Base-by-base conservation (phyloP, 2,113 vertebrate species). In the Hippocampus guttulatus region DNA sequence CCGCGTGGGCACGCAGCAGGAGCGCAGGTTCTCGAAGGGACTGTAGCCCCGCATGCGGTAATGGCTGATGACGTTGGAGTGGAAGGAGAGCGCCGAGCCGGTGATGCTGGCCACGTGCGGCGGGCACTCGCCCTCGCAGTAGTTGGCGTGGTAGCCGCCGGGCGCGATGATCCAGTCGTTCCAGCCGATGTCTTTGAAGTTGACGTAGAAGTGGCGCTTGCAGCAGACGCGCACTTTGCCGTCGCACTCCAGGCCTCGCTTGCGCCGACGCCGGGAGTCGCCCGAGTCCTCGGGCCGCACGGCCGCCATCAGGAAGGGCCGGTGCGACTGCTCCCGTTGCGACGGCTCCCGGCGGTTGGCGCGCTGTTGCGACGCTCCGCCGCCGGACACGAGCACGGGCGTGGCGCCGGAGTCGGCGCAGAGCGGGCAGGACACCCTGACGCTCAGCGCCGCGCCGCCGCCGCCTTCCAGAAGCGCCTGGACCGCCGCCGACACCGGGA, bases 81-180 rank as follows among this genome's bases (percentile, higher is more conserved):
- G 97, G 85, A 99, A 99, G 83, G 96, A 99, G 18, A 98, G 81
- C 0, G 95, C 93, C 15, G 95, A 95, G 27, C 96, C 95, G 1
- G 94, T 94, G 2, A 96, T 95, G 87, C 96, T 95, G 3, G 95
- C 95, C 89, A 96, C 95, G 16, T 98, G 95, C 73, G 93, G 95
- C 3, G 96, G 96, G 76, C 97, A 99, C 77, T 98, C 96, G 0
- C 97, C 97, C 91, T 98, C 96, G 0, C 97, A 99, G 91, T 98
- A 99, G 91, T 99, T 99, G 89, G 96, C 97, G 0, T 97, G 96
- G 79, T 99, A 99, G 52, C 96, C 96, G 0, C 93, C 84, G 2
- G 97, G 97, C 1, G 97, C 97, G 45, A 99, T 98, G 89, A 99
- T 99, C 97, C 97, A 99, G 92, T 99, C 96, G 64, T 93, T 96